These are phyloP conservation scores for Drosophila robusta DNA, from an alignment of 2,888 invertebrate species.

Conservation along the genomic window DNA sequence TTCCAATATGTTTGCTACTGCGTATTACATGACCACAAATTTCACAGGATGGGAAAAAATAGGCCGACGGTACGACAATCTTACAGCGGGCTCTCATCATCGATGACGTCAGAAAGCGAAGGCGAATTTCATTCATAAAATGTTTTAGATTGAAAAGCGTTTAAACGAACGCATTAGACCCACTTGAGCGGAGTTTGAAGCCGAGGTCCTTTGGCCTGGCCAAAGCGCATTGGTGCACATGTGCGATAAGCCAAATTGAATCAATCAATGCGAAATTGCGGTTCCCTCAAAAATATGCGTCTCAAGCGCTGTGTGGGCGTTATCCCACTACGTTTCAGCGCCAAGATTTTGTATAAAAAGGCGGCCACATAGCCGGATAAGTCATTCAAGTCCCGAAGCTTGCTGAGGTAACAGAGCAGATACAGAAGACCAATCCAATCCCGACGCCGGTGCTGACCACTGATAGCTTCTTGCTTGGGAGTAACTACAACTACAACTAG, in stretches of 20 bases:
- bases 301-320: conserved; percentile 34
- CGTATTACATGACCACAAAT: too few species aligned
- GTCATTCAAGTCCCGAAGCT: conserved; percentile 51
- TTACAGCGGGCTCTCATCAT: background rate
- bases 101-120: conserved; percentile 42
- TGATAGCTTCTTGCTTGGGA: conserved; percentile 5
- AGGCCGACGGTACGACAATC: background rate
- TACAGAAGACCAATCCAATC: conserved; percentile 2
- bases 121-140: conserved; percentile 70
- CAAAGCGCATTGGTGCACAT: conserved; percentile 76
- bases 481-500: conserved; percentile 15
- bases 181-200: conserved; percentile 31
- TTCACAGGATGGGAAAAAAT: background rate
- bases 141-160: conserved; percentile 13
- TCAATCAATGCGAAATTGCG: conserved; percentile 72
- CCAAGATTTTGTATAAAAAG: conserved; percentile 37
- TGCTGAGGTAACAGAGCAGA: conserved; percentile 27
- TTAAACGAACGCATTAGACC: conserved; percentile 33
- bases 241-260: conserved; percentile 78
- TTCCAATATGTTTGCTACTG: too few species aligned
- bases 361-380: background rate
- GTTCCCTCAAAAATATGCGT: conserved; percentile 28
- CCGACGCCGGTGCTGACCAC: background rate
- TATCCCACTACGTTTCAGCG: background rate
- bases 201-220: conserved; percentile 19